Evolutionary conservation across 2,888 invertebrate genomes (phyloP), one percentile per base, ranked within the genome.

Genomic region (Tetragonisca angustula): DNA sequence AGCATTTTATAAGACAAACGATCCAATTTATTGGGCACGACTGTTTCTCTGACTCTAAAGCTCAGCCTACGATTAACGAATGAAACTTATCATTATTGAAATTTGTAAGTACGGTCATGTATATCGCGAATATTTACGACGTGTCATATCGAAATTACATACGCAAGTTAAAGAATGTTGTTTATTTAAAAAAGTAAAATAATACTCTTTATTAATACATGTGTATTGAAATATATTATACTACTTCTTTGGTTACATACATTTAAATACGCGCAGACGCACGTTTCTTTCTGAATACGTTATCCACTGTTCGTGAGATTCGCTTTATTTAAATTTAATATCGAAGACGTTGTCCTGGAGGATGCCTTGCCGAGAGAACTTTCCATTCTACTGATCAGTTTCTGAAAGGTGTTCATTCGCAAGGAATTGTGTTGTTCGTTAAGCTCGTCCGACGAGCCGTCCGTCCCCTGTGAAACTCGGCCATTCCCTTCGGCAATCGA

Each of bases 331-430:
- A 59, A 54, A 27, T 27, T 27, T 2, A 81, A 50, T 2, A 56
- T 24, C 32, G 84, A 83, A 2, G 87, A 71, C 19, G 80, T 32
- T 11, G 74, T 61, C 56, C 76, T 83, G 21, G 76, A 65, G 13
- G 89, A 80, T n/a, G 85, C 68, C 77, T 86, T 88, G 13, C 91
- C 91, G 5, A 94, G 79, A 2, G 92, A 92, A 43, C 86, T 93
- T 77, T 94, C 93, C 88, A 94, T 88, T 83, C 92, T 93, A 75
- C 87, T 93, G 32, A 93, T 92, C 17, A 94, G 83, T 70, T 92
- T 93, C 75, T 94, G 91, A 24, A 94, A 90, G 9, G 91, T 92
- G 32, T 92, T 94, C 54, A 91, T 88, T 77, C 90, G 88, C 13
- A 75, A 79, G 0, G 73, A 62, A 13, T 79, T 52, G 11, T 88